Base-by-base conservation (phyloP, 2,797 vertebrate species). In the Anguilla megastoma region DNA sequence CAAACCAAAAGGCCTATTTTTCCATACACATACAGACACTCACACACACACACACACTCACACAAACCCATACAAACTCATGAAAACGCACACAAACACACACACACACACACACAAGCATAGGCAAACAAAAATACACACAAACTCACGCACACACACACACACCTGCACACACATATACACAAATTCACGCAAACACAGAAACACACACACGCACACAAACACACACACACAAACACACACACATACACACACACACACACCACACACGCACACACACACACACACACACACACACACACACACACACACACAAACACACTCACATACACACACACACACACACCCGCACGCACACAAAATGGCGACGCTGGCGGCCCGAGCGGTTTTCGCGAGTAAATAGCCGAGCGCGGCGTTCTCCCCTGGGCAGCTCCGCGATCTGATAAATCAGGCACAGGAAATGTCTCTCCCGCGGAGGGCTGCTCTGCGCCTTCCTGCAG, bases 361-460 rank as follows among this genome's bases (percentile, higher is more conserved):
- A 60, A 56, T 71, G 36, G 21, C 30, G n/a, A 30, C 50, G 41
- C 18, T 69, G 41, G 56, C 14, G 4, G 50, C 14, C 18, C 10
- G n/a, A 30, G 54, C 56, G 58, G 9, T 58, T 82, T 41, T 76
- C 24, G 18, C 30, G 76, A 66, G 56, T 48, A 36, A 85, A 41
- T n/a, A 91, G 91, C 92, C 86, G 87, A 92, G 88, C 88, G 66
- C 18, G 58, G 90, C 90, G 90, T 89, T 94, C 94, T 93, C 93
- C 92, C 91, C 88, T 90, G 88, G 92, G 92, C 92, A 93, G 93
- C 93, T 89, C 86, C 91, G 36, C 95, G 92, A 95, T 96, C 95
- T 95, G 95, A 96, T 95, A 95, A 95, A 96, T 94, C 93, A 92
- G 94, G 93, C 92, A 94, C 95, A 96, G 96, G 95, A 97, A 96